Base-by-base conservation (phyloP, 2,888 invertebrate genomes). In the Tinea pellionella region DNA sequence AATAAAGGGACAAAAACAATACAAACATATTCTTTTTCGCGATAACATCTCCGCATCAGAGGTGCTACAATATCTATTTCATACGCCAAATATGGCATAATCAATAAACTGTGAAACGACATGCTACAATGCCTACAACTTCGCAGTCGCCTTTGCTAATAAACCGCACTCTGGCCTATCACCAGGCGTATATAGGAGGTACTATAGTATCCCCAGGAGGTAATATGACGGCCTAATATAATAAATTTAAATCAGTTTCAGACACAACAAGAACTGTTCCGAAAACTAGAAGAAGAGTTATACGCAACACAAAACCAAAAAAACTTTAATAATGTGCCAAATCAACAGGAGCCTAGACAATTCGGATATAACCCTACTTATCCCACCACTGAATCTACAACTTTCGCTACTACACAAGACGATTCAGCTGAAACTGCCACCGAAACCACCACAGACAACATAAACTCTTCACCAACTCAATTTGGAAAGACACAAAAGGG, bases 231-330 rank as follows among this genome's bases (percentile, higher is more conserved):
- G n/a, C n/a, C 24, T 24, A 24, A 24, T 24, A 24, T n/a, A 24
- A 24, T 2, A 24, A 42, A 42, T 42, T 51, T 8, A 24, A 24
- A 24, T 24, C 67, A 86, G 86, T 85, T 75, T 60, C 77, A 81
- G 65, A 69, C 70, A 58, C 86, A 87, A 61, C 78, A 83, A 63
- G 74, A 80, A 61, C 74, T 72, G 42, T 78, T 82, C 59, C 73
- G 73, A 0, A 75, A 84, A 63, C 76, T 79, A 41, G 87, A 85
- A 57, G 74, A 73, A 42, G 77, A 83, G 53, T 67, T 47, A 4
- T 29, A 59, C 9, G 30, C 18, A 2, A 18, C 53, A 29, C 24
- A n/a, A 24, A 59, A 16, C 42, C 15, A 37, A 58, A 4, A 58
- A 11, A 41, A 41, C 2, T n/a, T n/a, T n/a, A 72, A 68, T 4